Evolutionary conservation across 1,140 invertebrate species (phyloP).

Genomic region (Drosophila punjabiensis): DNA sequence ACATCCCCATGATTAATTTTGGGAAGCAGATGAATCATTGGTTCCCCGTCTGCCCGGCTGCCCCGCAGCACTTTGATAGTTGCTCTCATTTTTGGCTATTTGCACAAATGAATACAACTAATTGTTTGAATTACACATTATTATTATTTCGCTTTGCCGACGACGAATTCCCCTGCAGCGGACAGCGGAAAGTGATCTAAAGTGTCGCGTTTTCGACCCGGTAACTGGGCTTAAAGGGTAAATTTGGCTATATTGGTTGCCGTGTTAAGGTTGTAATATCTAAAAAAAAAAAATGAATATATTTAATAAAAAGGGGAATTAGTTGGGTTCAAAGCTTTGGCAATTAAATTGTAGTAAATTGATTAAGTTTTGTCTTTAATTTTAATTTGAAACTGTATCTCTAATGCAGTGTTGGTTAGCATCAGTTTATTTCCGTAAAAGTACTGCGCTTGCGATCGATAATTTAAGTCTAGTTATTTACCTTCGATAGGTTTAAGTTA

Average conservation of each 20-base stretch:
- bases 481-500: too few relatives aligned
- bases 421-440: too few relatives aligned
- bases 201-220: slow-evolving; percentile 12
- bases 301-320: background rate
- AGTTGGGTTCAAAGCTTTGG: too few relatives aligned
- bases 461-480: too few relatives aligned
- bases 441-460: too few relatives aligned
- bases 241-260: background rate
- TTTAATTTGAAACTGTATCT: too few relatives aligned
- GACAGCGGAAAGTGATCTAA: slow-evolving; percentile 24
- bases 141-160: slow-evolving; percentile 3
- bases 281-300: background rate
- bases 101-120: slow-evolving; percentile 36
- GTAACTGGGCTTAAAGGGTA: slow-evolving; percentile 14
- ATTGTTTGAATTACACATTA: slow-evolving; percentile 36
- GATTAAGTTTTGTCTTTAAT: too few relatives aligned
- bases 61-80: slow-evolving; percentile 14
- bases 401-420: too few relatives aligned
- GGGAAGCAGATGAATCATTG: slow-evolving; percentile 18
- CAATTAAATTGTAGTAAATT: too few relatives aligned
- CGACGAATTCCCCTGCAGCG: slow-evolving; percentile 7
- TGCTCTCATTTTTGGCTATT: slow-evolving; percentile 20
- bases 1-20: slow-evolving; percentile 18
- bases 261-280: background rate
- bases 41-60: background rate